Percentiles rank a stretch among this genome's conserved stretches.
These are phyloP conservation scores for Myotis daubentonii DNA, from an alignment of 2,797 vertebrate genomes.

Conservation along the genomic window DNA sequence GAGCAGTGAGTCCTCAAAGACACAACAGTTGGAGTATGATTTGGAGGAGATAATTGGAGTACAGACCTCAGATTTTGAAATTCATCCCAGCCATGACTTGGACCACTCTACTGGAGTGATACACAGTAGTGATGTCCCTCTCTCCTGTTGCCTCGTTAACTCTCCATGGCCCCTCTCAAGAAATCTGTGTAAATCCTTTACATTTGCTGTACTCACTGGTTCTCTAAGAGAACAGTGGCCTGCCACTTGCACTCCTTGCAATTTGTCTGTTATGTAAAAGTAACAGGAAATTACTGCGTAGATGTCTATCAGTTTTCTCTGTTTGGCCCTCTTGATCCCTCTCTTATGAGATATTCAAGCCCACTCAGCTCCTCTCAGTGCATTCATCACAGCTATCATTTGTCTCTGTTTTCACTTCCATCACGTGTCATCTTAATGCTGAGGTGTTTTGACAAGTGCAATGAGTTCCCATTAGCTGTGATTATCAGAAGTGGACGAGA, in stretches of 20 bases:
- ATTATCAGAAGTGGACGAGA: conserved; percentile 59
- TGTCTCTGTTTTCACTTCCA: conserved; percentile 26
- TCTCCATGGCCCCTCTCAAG: conserved; percentile 55
- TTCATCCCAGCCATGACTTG: conserved; percentile 50
- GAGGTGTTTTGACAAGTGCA: conserved; percentile 59
- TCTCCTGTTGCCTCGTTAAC: conserved; percentile 72
- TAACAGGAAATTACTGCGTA: conserved; percentile 40
- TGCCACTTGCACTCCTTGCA: neutral
- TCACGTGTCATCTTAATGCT: neutral
- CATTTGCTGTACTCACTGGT: conserved; percentile 11
- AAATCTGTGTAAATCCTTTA: conserved; percentile 67
- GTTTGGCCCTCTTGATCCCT: conserved; percentile 1
- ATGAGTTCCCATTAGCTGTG: conserved; percentile 54
- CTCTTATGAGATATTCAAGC: neutral
- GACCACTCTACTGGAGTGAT: conserved; percentile 62
- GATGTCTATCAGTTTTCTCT: conserved; percentile 12
- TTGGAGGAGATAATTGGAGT: conserved; percentile 76
- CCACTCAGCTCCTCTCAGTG: neutral
- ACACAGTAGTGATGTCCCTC: conserved; percentile 59
- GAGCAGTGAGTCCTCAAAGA: conserved; percentile 27
- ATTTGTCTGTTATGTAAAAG: conserved; percentile 46
- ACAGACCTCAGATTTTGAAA: conserved; percentile 65
- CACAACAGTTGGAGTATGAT: conserved; percentile 24
- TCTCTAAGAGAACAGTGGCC: conserved; percentile 48
- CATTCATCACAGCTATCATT: neutral